Percentiles rank a stretch among this genome's conserved stretches.
Evolutionary conservation across 2,113 vertebrate genomes (phyloP).

Genomic region (Tauraco erythrolophus): DNA sequence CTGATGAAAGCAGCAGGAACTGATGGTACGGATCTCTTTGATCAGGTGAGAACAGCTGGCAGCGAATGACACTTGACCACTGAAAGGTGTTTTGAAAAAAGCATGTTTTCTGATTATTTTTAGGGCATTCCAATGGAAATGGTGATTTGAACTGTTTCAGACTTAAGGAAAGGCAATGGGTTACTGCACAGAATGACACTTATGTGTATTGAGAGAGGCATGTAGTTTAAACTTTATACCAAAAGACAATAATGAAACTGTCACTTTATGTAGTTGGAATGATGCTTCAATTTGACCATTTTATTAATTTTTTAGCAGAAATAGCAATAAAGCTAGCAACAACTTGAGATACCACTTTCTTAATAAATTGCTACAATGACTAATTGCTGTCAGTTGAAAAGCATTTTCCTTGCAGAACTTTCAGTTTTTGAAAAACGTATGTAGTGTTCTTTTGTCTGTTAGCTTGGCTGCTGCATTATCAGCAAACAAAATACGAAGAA

Average conservation of each 20-base stretch:
- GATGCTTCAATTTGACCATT: not conserved
- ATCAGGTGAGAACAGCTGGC: slow-evolving; percentile 84
- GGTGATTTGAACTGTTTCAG: not conserved
- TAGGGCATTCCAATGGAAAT: not conserved
- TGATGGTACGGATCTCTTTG: slow-evolving; percentile 95
- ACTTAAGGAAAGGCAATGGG: not conserved
- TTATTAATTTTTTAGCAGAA: not conserved
- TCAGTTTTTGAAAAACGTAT: not conserved
- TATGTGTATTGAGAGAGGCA: fast-evolving
- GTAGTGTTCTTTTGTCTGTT: not conserved
- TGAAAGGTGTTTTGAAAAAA: not conserved
- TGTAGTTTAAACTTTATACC: not conserved
- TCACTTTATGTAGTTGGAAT: not conserved
- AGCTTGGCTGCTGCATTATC: not conserved
- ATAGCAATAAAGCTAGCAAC: not conserved
- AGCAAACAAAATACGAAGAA: not conserved
- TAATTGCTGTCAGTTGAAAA: not conserved
- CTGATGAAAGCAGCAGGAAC: slow-evolving; percentile 93
- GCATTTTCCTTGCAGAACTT: not conserved
- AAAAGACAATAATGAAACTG: not conserved
- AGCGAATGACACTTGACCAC: not conserved
- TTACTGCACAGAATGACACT: not conserved
- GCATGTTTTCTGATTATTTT: not conserved
- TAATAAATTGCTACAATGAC: not conserved
- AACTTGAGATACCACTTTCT: not conserved